These are phyloP conservation scores for Steinernema carpocapsae DNA, from an alignment of 2,888 invertebrate genomes.

Conservation along the genomic window DNA sequence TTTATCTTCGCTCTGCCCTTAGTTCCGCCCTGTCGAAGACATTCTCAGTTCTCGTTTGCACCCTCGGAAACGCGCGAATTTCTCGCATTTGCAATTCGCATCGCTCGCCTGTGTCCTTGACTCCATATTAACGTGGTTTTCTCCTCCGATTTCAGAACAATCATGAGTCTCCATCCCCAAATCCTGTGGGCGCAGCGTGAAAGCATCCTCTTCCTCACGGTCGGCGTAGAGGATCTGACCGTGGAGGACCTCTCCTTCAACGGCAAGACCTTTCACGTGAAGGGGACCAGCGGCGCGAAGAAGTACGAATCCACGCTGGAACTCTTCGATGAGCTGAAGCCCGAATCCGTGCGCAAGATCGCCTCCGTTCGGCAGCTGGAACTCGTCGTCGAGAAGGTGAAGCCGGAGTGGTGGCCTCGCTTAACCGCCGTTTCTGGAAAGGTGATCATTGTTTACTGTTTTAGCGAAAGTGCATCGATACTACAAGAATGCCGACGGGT, in stretches of 20 bases:
- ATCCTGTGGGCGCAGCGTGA: constrained; percentile 92
- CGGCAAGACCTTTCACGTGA: constrained; percentile 58
- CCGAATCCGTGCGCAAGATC: constrained; percentile 44
- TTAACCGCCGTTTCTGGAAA: constrained; percentile 72
- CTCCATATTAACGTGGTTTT: too few relatives aligned
- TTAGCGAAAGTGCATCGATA: too few relatives aligned
- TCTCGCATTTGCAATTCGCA: too few relatives aligned
- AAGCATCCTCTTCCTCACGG: constrained; percentile 82
- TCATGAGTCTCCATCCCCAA: constrained; percentile 74
- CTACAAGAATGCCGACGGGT: too few relatives aligned
- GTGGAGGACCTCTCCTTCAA: constrained; percentile 57
- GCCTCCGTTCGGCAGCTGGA: constrained; percentile 67
- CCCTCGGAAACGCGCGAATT: too few relatives aligned
- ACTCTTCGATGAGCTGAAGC: constrained; percentile 81
- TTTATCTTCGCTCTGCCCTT: too few relatives aligned
- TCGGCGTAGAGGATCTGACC: constrained; percentile 81
- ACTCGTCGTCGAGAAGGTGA: constrained; percentile 70
- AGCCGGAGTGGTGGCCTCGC: constrained; percentile 71
- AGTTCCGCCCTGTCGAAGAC: too few relatives aligned
- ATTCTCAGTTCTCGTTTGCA: too few relatives aligned
- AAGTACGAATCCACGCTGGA: constrained; percentile 86
- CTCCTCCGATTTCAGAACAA: too few relatives aligned
- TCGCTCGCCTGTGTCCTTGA: too few relatives aligned
- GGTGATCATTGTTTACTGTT: constrained; percentile 71
- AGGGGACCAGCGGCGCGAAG: constrained; percentile 76